These are phyloP conservation scores for Zaprionus bogoriensis DNA, from an alignment of 2,888 invertebrate species.

Conservation along the genomic window DNA sequence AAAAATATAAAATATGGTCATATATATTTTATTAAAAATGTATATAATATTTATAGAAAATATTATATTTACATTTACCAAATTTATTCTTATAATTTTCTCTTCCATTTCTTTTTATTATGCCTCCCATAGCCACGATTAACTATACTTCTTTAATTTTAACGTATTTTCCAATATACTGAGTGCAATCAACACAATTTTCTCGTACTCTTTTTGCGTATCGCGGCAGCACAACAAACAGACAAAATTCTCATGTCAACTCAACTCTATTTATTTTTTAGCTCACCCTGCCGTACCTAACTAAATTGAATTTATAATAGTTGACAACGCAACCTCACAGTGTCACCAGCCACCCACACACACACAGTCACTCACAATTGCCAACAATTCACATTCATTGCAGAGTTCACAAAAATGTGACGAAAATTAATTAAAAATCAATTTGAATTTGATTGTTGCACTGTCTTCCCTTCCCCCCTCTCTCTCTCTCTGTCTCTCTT, in stretches of 20 bases:
- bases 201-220: background rate
- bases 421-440: constrained; percentile 78
- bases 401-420: constrained; percentile 67
- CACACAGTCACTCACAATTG: constrained; percentile 36
- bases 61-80: too few relatives aligned
- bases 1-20: too few relatives aligned
- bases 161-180: too few relatives aligned
- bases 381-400: constrained; percentile 41
- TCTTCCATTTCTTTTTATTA: too few relatives aligned
- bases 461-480: background rate
- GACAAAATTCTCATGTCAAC: constrained; percentile 15
- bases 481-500: background rate
- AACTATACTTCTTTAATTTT: too few relatives aligned
- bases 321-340: constrained; percentile 54
- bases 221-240: background rate
- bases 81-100: background rate
- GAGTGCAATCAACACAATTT: too few relatives aligned
- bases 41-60: too few relatives aligned
- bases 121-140: too few relatives aligned
- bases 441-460: constrained; percentile 76
- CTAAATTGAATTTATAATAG: constrained; percentile 76
- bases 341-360: background rate
- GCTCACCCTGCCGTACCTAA: constrained; percentile 24
- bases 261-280: constrained; percentile 1
- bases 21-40: too few relatives aligned